Evolutionary conservation across 2,113 vertebrate species (phyloP).

Genomic region (Phrynocephalus versicolor): DNA sequence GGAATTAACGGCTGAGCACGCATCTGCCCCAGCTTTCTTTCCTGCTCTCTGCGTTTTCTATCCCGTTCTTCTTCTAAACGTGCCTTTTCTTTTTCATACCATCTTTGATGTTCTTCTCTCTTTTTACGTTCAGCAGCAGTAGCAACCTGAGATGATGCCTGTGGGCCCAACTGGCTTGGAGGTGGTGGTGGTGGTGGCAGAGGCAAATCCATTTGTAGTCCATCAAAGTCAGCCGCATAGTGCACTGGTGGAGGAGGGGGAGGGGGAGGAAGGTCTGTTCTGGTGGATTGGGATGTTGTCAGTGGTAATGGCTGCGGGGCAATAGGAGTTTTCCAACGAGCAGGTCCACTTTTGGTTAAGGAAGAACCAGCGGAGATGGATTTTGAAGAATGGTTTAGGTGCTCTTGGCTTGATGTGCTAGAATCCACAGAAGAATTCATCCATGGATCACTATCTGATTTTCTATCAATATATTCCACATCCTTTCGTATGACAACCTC

Average conservation of each 20-base stretch:
- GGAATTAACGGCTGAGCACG: slow-evolving; percentile 74
- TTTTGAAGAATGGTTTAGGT: slow-evolving; percentile 88
- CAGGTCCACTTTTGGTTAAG: slow-evolving; percentile 91
- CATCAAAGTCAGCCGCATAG: slow-evolving; percentile 76
- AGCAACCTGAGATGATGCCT: slow-evolving; percentile 66
- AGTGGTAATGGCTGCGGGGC: slow-evolving; percentile 71
- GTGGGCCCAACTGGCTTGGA: slow-evolving; percentile 62
- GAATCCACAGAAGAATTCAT: slow-evolving; percentile 90
- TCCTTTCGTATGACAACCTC: slow-evolving; percentile 82
- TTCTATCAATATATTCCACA: slow-evolving; percentile 70
- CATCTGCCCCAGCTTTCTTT: slow-evolving; percentile 93
- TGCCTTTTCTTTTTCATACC: slow-evolving; percentile 99
- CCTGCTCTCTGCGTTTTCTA: slow-evolving; percentile 92
- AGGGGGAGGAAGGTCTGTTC: slow-evolving; percentile 90
- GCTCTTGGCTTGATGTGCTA: slow-evolving; percentile 93
- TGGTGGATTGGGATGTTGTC: slow-evolving; percentile 77
- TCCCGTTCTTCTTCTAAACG: slow-evolving; percentile 96
- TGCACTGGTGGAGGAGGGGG: slow-evolving; percentile 86
- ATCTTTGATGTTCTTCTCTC: slow-evolving; percentile 95
- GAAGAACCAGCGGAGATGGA: slow-evolving; percentile 79
- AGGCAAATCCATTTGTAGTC: slow-evolving; percentile 79
- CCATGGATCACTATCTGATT: slow-evolving; percentile 84
- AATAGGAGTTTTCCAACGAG: slow-evolving; percentile 95
- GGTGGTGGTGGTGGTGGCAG: slow-evolving; percentile 81
- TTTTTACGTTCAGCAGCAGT: slow-evolving; percentile 88